A percentile compares a stretch with the other conserved stretches of the same genome.
These are phyloP conservation scores for Hyposoter dolosus DNA, from an alignment of 2,888 invertebrate species.

Conservation along the genomic window DNA sequence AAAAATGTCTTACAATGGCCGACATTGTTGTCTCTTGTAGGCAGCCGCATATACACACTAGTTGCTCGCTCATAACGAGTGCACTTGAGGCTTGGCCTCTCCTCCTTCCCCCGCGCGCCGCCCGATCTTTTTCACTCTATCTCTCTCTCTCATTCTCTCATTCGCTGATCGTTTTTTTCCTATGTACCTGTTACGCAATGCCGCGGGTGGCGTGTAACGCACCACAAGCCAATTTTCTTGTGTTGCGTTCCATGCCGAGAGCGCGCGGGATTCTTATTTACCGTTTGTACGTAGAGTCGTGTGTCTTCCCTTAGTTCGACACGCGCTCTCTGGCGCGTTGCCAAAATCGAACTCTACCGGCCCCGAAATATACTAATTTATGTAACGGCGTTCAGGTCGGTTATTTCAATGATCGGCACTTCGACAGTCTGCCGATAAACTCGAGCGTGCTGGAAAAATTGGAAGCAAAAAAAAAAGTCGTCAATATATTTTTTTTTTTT, in stretches of 20 bases:
- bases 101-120: constrained; percentile 58
- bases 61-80: constrained; percentile 43
- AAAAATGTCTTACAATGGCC: constrained; percentile 55
- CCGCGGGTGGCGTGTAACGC: constrained; percentile 73
- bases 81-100: constrained; percentile 37
- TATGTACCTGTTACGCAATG: constrained; percentile 81
- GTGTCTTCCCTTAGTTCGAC: constrained; percentile 76
- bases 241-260: constrained; percentile 68
- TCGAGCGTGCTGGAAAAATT: constrained; percentile 45
- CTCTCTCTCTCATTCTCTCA: constrained; percentile 56
- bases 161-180: constrained; percentile 69
- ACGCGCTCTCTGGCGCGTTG: constrained; percentile 77
- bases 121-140: constrained; percentile 47
- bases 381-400: constrained; percentile 77
- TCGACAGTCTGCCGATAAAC: constrained; percentile 37
- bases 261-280: constrained; percentile 75
- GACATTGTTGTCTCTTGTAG: constrained; percentile 44
- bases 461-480: constrained; percentile 34
- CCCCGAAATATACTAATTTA: constrained; percentile 83
- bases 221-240: constrained; percentile 41
- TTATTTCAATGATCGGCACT: constrained; percentile 63
- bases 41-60: background rate
- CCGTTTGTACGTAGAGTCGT: constrained; percentile 72
- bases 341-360: constrained; percentile 80
- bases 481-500: no score